Evolutionary conservation across 2,113 vertebrate genomes (phyloP), one percentile per base, ranked within the genome.

Genomic region (Vimba vimba): DNA sequence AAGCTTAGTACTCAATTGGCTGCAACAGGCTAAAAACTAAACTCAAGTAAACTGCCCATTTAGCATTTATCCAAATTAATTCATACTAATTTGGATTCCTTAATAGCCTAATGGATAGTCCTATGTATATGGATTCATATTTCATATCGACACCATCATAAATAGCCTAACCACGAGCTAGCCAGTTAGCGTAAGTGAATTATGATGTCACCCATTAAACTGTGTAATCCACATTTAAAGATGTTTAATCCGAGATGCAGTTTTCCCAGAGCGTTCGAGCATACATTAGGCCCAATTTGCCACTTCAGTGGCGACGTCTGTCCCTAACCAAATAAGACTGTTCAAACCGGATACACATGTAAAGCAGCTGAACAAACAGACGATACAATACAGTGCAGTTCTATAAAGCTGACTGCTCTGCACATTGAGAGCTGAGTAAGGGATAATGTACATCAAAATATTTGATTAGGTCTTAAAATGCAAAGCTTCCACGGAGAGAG

Each of bases 341-440:
- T 86, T 66, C 68, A 30, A 55, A 66, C 7, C 52, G 11, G 43
- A 68, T 23, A 79, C 74, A 83, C 43, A 79, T 87, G 86, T 9
- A 21, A 69, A 69, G 39, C 86, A 87, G 86, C 86, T 87, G 82
- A 73, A 83, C 82, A 87, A 84, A 87, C 77, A 87, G 50, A 69
- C 69, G 27, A 62, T 45, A 80, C 39, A 68, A 25, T 73, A 69
- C 57, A 55, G 59, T 57, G 69, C 27, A 50, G 75, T 60, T 43
- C 71, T 77, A 36, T 73, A 39, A 68, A 25, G 81, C 75, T 43
- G 82, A 52, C 69, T 36, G 59, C 68, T 84, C 25, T 75, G 80
- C 79, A 88, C 59, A 75, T 57, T 86, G 60, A 39, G 43, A 39
- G 27, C 25, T 85, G 82, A 43, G 8, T 10, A 9, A 43, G 2